Evolutionary conservation across 1,140 invertebrate genomes (phyloP).

Genomic region (Holotrichia oblita): DNA sequence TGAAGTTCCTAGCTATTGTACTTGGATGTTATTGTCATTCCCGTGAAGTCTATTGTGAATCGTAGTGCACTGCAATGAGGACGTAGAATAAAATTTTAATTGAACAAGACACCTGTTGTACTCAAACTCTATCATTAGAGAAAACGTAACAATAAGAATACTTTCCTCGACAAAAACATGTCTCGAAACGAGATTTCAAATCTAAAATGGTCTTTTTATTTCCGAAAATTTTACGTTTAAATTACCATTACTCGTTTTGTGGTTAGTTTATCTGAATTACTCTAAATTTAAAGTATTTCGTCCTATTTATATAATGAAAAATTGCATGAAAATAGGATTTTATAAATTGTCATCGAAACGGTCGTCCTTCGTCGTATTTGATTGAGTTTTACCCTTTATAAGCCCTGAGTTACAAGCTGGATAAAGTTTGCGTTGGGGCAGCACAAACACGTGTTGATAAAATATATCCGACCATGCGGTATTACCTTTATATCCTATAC

Average conservation of each 20-base stretch:
- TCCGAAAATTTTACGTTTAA: too few species aligned
- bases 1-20: too few species aligned
- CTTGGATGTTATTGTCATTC: too few species aligned
- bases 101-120: constrained; percentile 12
- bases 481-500: constrained; percentile 7
- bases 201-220: too few species aligned
- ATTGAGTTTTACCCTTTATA: neutral
- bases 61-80: neutral
- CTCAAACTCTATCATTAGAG: neutral
- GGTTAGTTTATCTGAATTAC: too few species aligned
- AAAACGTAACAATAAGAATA: neutral
- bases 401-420: neutral
- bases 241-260: too few species aligned
- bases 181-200: too few species aligned
- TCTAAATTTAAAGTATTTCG: too few species aligned
- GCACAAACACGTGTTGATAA: constrained; percentile 14
- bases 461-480: neutral
- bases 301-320: too few species aligned
- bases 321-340: neutral
- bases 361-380: neutral
- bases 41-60: too few species aligned
- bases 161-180: neutral
- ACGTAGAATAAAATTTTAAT: neutral
- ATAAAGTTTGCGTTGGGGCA: neutral
- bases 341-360: neutral